phyloP scores from a whole-genome alignment of 2,888 invertebrate genomes.

The Unio pictorum region DNA sequence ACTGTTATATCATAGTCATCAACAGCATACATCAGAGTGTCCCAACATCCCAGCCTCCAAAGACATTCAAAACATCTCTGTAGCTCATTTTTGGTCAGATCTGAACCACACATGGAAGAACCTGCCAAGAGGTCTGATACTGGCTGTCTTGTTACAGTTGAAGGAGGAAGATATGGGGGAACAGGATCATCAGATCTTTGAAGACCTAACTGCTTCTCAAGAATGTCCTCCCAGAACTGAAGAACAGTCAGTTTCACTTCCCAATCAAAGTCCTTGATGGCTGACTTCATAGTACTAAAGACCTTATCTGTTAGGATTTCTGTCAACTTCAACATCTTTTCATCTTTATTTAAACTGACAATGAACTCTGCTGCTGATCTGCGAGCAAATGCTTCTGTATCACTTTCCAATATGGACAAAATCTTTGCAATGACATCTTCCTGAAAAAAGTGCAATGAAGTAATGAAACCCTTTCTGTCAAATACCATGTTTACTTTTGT shows the following conservation, averaged over 20 bases:
- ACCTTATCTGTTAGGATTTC: neutral
- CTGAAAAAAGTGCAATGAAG: slow-evolving; percentile 21
- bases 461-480: no score
- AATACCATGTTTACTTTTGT: no score
- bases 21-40: slow-evolving; percentile 14
- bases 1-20: slow-evolving; percentile 42
- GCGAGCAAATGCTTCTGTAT: slow-evolving; percentile 58
- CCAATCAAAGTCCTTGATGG: slow-evolving; percentile 59
- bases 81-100: neutral
- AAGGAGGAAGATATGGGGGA: no score
- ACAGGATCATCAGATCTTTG: neutral
- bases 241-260: slow-evolving; percentile 53
- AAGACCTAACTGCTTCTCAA: slow-evolving; percentile 10
- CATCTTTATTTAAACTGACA: slow-evolving; percentile 7
- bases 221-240: slow-evolving; percentile 36
- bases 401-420: slow-evolving; percentile 29
- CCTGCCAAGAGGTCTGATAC: neutral
- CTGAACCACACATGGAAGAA: slow-evolving; percentile 13
- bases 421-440: slow-evolving; percentile 31
- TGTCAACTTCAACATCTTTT: slow-evolving; percentile 4
- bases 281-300: slow-evolving; percentile 10
- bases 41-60: slow-evolving; percentile 8
- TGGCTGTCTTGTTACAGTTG: no score
- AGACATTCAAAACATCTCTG: neutral
- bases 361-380: slow-evolving; percentile 47